phyloP scores from a whole-genome alignment of 2,888 invertebrate genomes.

The Euspilapteryx auroguttella region DNA sequence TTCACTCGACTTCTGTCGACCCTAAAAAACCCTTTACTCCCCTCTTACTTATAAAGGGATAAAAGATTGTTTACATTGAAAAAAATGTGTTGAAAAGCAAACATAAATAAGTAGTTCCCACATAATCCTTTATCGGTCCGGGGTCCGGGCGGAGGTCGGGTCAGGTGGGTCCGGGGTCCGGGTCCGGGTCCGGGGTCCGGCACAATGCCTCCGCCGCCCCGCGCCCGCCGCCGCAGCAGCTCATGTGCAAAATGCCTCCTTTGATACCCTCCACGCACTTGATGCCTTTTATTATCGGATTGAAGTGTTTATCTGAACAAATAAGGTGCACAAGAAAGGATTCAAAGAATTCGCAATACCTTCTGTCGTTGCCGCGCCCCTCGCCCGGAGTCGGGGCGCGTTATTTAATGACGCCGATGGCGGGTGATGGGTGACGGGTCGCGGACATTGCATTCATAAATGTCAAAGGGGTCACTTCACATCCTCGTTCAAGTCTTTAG shows the following conservation, averaged over 20 bases:
- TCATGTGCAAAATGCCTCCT: constrained; percentile 27
- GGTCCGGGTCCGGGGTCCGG: constrained; percentile 6
- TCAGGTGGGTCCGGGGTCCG: constrained; percentile 13
- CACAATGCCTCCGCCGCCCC: background rate
- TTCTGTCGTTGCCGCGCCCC: constrained; percentile 6
- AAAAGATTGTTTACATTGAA: constrained; percentile 2
- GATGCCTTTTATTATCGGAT: constrained; percentile 4
- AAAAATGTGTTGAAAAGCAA: constrained; percentile 1
- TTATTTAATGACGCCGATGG: background rate
- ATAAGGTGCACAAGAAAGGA: too few relatives aligned
- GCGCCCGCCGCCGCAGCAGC: constrained; percentile 12
- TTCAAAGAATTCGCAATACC: too few relatives aligned
- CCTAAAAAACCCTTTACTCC: too few relatives aligned
- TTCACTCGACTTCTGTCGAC: too few relatives aligned
- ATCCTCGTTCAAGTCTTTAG: too few relatives aligned
- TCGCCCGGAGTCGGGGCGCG: constrained; percentile 1
- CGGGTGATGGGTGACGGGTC: too few relatives aligned
- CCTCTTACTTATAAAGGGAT: too few relatives aligned
- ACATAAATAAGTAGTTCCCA: constrained; percentile 17
- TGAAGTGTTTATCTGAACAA: constrained; percentile 3
- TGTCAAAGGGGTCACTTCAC: too few relatives aligned
- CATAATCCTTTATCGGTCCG: constrained; percentile 23
- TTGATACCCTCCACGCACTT: constrained; percentile 14
- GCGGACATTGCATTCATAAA: too few relatives aligned
- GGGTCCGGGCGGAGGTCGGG: constrained; percentile 16